Evolutionary conservation across 2,888 invertebrate genomes (phyloP).

Genomic region (Pardosa pseudoannulata): DNA sequence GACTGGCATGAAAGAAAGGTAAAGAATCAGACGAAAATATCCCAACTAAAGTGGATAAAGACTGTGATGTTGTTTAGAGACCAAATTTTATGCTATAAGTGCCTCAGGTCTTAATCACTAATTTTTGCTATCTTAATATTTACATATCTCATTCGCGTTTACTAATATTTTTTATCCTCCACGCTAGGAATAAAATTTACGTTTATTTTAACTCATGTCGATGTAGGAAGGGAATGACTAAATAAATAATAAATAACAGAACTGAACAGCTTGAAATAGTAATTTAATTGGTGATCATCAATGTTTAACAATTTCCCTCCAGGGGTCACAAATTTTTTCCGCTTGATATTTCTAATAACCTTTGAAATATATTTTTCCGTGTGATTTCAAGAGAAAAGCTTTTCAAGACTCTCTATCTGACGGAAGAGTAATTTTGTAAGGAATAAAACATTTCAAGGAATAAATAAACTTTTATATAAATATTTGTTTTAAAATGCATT

Average conservation of each 20-base stretch:
- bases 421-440: neutral
- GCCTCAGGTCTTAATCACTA: too few relatives aligned
- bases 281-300: neutral
- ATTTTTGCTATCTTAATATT: too few relatives aligned
- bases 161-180: too few relatives aligned
- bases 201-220: neutral
- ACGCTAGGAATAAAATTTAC: neutral
- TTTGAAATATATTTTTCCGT: neutral
- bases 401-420: neutral
- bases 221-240: neutral
- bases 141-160: too few relatives aligned
- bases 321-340: neutral
- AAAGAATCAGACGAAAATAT: too few relatives aligned
- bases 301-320: neutral
- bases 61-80: too few relatives aligned
- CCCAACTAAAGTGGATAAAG: too few relatives aligned
- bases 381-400: neutral
- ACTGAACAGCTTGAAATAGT: neutral
- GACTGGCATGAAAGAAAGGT: too few relatives aligned
- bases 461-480: neutral
- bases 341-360: neutral
- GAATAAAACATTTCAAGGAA: neutral
- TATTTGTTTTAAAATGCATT: neutral
- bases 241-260: neutral
- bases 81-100: too few relatives aligned